These are phyloP conservation scores for Daboia siamensis DNA, from an alignment of 2,113 vertebrate genomes.

Conservation along the genomic window DNA sequence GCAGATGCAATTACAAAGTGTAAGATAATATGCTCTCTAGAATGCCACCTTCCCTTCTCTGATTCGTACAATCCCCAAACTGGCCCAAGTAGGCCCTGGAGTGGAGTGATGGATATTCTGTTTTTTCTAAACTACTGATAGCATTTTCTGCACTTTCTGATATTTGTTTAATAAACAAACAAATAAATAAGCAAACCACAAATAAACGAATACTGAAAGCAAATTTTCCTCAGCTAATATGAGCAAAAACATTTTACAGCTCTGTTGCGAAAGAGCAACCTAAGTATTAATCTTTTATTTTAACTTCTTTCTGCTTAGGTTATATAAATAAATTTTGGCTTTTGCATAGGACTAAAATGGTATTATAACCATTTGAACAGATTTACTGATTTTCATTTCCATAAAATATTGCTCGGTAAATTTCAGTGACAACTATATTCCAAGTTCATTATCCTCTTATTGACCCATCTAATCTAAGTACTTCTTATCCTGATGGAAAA, in stretches of 20 bases:
- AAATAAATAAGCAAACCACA: not conserved
- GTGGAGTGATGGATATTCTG: not conserved
- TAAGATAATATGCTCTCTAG: not conserved
- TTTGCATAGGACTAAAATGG: not conserved
- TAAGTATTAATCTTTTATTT: not conserved
- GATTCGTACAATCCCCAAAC: not conserved
- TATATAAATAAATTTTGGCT: not conserved
- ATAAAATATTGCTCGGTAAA: not conserved
- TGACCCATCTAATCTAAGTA: not conserved
- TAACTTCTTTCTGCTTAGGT: not conserved
- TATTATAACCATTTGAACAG: not conserved
- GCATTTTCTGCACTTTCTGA: not conserved
- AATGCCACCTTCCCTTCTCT: not conserved
- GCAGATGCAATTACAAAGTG: not conserved
- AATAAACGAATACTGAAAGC: conserved; percentile 1
- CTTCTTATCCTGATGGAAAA: not conserved
- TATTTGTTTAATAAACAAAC: not conserved
- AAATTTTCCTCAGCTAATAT: conserved; percentile 22
- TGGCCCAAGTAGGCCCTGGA: not conserved
- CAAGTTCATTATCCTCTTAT: not conserved
- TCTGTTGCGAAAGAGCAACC: not conserved
- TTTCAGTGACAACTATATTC: not conserved
- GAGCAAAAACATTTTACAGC: conserved; percentile 45
- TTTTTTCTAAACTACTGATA: not conserved
- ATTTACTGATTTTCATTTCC: not conserved